Conservation (phyloP, 92 coral and sea anemone genomes). For the Micromussa lordhowensis region DNA sequence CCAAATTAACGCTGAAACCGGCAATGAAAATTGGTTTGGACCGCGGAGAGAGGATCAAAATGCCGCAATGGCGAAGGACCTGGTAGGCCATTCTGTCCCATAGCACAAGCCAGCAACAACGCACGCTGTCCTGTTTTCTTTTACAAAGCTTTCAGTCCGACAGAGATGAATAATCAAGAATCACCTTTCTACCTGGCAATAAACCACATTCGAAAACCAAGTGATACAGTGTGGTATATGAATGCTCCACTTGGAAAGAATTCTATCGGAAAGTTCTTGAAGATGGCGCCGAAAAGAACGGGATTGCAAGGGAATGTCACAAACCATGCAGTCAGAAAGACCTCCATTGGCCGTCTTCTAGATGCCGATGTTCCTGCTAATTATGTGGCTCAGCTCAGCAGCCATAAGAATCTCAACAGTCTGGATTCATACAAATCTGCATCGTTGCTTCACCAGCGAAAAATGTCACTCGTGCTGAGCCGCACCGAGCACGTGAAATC, state of each 20-base stretch:
- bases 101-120: too few species aligned
- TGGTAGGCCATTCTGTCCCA: constrained; percentile 4
- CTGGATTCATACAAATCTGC: too few species aligned
- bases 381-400: constrained; percentile 58
- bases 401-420: constrained; percentile 53
- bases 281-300: background rate
- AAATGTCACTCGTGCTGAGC: too few species aligned
- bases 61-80: background rate
- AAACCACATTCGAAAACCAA: background rate
- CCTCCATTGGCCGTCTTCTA: too few species aligned
- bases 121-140: too few species aligned
- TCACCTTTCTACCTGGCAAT: background rate
- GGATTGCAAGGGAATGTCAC: background rate
- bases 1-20: background rate
- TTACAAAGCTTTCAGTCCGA: background rate
- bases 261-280: background rate
- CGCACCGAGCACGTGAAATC: too few species aligned
- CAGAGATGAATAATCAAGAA: background rate
- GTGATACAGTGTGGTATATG: background rate
- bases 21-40: background rate
- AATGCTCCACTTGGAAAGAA: background rate
- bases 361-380: constrained; percentile 12
- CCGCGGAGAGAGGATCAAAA: background rate
- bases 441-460: too few species aligned
- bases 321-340: background rate